A percentile compares a stretch with the other conserved stretches of the same genome.
phyloP scores from a whole-genome alignment of 2,113 vertebrate genomes.

The Aleadryas rufinucha region DNA sequence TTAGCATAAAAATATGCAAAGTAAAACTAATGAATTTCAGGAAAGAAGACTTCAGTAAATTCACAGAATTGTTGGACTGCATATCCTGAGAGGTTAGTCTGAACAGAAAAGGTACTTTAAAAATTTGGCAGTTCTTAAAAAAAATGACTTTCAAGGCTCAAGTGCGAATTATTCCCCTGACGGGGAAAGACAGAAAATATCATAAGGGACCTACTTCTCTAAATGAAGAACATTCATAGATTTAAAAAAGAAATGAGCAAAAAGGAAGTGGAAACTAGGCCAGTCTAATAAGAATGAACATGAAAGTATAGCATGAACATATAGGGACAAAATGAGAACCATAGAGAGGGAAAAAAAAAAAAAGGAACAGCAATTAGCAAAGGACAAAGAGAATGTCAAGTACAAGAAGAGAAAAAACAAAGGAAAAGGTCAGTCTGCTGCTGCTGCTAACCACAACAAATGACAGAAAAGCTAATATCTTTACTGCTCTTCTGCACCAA shows the following conservation, averaged over 20 bases:
- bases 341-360: not conserved
- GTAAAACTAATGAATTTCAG: not conserved
- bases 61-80: not conserved
- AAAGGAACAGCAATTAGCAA: not conserved
- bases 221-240: conserved; percentile 8
- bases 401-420: not conserved
- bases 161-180: not conserved
- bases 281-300: conserved; percentile 20
- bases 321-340: not conserved
- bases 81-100: not conserved
- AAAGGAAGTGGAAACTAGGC: conserved; percentile 14
- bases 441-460: not conserved
- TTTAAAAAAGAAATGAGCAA: not conserved
- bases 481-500: not conserved
- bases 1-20: not conserved
- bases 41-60: not conserved
- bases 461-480: not conserved
- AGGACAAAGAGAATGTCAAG: not conserved
- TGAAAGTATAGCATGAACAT: not conserved
- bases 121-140: not conserved
- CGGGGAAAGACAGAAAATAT: conserved; percentile 18
- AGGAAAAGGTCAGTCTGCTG: not conserved
- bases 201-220: not conserved
- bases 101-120: not conserved
- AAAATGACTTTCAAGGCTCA: not conserved